phyloP scores from a whole-genome alignment of 2,797 vertebrate genomes.

The Eptatretus atami region DNA sequence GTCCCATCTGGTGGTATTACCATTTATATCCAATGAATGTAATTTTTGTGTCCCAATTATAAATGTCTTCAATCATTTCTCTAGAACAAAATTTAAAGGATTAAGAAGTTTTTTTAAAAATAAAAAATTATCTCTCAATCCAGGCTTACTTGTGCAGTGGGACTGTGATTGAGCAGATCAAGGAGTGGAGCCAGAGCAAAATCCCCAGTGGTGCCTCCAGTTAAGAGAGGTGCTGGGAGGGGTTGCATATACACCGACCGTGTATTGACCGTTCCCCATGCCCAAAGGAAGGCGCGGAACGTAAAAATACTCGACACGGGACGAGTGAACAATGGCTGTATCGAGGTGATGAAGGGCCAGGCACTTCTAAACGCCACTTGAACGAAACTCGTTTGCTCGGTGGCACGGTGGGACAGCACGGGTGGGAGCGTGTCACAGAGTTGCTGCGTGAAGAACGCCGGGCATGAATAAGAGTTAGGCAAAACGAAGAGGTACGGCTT shows the following conservation, averaged over 20 bases:
- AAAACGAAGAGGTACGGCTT: constrained; percentile 40
- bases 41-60: too few species aligned
- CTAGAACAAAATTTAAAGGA: too few species aligned
- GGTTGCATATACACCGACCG: constrained; percentile 48
- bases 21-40: too few species aligned
- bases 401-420: constrained; percentile 17
- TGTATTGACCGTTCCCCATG: constrained; percentile 74
- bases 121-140: too few species aligned
- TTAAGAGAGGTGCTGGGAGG: constrained; percentile 19
- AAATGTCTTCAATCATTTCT: too few species aligned
- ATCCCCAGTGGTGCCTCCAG: constrained; percentile 21
- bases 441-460: constrained; percentile 21
- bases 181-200: constrained; percentile 54
- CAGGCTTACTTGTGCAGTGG: constrained; percentile 32
- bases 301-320: constrained; percentile 20
- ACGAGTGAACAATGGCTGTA: constrained; percentile 37
- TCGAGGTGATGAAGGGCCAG: constrained; percentile 25
- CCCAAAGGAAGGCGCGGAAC: constrained; percentile 37
- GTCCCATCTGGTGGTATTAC: too few species aligned
- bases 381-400: constrained; percentile 23
- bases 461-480: constrained; percentile 38
- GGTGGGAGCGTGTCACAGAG: constrained; percentile 23
- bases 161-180: constrained; percentile 64
- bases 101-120: too few species aligned
- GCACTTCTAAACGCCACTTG: constrained; percentile 21